phyloP scores from a whole-genome alignment of 1,140 invertebrate species.

The Melitaea cinxia region DNA sequence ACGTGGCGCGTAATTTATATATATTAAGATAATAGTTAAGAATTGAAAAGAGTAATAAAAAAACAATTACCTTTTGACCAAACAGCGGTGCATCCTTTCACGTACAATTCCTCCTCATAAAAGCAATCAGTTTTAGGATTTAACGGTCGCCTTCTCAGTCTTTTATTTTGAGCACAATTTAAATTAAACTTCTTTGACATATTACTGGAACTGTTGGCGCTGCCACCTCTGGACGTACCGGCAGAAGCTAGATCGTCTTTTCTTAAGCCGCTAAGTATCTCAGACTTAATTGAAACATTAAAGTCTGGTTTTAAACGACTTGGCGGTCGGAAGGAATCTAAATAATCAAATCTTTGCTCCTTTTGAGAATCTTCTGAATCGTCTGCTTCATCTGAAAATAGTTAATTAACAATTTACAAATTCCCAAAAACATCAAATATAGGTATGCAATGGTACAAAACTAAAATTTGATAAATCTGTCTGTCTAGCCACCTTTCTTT shows the following conservation, averaged over 20 bases:
- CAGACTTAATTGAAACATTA: slow-evolving; percentile 75
- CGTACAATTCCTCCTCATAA: slow-evolving; percentile 94
- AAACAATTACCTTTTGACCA: slow-evolving; percentile 85
- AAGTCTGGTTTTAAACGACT: slow-evolving; percentile 74
- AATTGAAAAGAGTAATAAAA: neutral
- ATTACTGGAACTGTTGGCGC: slow-evolving; percentile 73
- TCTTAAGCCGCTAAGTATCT: slow-evolving; percentile 57
- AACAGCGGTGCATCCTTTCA: slow-evolving; percentile 91
- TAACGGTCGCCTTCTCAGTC: slow-evolving; percentile 45
- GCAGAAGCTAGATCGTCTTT: slow-evolving; percentile 57
- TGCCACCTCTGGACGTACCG: slow-evolving; percentile 59
- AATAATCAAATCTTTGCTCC: slow-evolving; percentile 59
- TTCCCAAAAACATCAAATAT: no score
- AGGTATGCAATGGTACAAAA: no score
- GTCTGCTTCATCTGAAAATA: slow-evolving; percentile 57
- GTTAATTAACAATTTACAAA: neutral
- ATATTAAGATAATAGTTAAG: no score
- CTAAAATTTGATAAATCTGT: no score
- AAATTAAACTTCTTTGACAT: slow-evolving; percentile 70
- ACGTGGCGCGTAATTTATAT: no score
- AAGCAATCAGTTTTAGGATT: slow-evolving; percentile 75
- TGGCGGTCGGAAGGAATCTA: slow-evolving; percentile 62
- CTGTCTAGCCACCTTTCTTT: no score
- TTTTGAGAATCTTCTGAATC: slow-evolving; percentile 45
- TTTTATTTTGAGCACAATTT: slow-evolving; percentile 44